Evolutionary conservation across 2,888 invertebrate genomes (phyloP).

Genomic region (Lobophora halterata): DNA sequence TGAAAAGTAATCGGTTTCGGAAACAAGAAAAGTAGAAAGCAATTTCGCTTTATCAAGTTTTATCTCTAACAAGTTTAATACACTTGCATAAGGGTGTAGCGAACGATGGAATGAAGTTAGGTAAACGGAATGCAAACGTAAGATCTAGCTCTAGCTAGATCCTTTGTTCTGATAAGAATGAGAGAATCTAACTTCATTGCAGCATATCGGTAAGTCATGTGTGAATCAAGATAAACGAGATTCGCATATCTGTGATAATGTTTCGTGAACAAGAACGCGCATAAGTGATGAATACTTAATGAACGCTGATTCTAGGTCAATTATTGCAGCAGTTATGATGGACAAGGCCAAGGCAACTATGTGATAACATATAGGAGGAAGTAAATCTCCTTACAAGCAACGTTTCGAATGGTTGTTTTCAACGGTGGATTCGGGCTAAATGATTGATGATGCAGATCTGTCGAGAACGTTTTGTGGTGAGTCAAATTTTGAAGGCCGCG

Average conservation of each 20-base stretch:
- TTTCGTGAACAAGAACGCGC: slow-evolving; percentile 2
- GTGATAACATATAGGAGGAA: slow-evolving; percentile 13
- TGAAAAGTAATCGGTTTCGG: slow-evolving; percentile 38
- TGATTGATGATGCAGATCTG: slow-evolving; percentile 55
- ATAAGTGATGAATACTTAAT: slow-evolving; percentile 14
- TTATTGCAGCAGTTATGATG: slow-evolving; percentile 15
- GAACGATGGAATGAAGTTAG: slow-evolving; percentile 19
- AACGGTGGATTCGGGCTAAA: slow-evolving; percentile 33
- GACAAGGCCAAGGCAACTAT: slow-evolving; percentile 17
- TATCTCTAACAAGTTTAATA: slow-evolving; percentile 29
- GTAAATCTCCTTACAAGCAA: too few relatives aligned
- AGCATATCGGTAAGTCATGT: neutral
- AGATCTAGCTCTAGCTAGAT: too few relatives aligned
- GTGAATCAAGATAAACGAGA: neutral
- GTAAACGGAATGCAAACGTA: slow-evolving; percentile 18
- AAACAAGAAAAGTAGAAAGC: slow-evolving; percentile 32
- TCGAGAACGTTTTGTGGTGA: slow-evolving; percentile 47
- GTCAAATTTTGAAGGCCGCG: slow-evolving; percentile 57
- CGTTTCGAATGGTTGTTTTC: slow-evolving; percentile 32
- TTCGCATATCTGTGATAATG: neutral
- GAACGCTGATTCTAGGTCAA: slow-evolving; percentile 13
- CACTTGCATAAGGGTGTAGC: slow-evolving; percentile 27
- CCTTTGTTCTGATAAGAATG: slow-evolving; percentile 26
- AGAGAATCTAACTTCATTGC: slow-evolving; percentile 13
- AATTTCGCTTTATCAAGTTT: slow-evolving; percentile 32